Evolutionary conservation across 1,140 invertebrate species (phyloP).

Genomic region (Dinothrombium tinctorium): DNA sequence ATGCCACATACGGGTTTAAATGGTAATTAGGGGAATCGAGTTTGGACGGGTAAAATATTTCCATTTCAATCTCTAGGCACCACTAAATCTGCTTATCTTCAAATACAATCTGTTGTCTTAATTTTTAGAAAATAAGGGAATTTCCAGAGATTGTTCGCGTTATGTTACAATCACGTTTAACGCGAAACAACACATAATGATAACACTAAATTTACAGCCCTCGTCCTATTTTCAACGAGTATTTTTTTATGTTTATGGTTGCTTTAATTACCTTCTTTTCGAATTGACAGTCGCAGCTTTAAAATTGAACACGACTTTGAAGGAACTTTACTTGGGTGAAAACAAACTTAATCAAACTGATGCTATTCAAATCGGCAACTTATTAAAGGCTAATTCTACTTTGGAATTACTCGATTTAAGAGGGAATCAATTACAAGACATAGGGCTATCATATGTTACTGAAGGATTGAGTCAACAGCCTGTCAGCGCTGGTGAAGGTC

Average conservation of each 20-base stretch:
- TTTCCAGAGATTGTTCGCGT: no score
- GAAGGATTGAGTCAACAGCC: conserved; percentile 15
- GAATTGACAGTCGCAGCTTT: conserved; percentile 39
- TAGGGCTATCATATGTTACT: conserved; percentile 14
- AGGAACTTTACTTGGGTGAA: conserved; percentile 56
- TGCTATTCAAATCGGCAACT: conserved; percentile 44
- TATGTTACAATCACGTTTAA: no score
- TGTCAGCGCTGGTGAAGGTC: conserved; percentile 24
- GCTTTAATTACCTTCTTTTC: no score
- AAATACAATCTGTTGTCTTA: no score
- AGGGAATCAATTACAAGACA: conserved; percentile 26
- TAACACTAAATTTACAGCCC: no score
- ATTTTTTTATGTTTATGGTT: neutral
- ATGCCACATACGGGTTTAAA: no score
- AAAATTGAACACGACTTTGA: conserved; percentile 47
- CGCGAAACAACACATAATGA: no score
- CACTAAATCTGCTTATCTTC: no score
- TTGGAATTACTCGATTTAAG: conserved; percentile 51
- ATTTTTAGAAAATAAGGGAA: no score
- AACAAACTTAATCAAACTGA: conserved; percentile 47
- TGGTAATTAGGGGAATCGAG: no score
- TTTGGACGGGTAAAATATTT: no score
- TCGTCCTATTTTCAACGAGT: neutral
- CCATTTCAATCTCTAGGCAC: no score
- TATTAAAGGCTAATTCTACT: conserved; percentile 38